These are phyloP conservation scores for Drosophila gunungcola DNA, from an alignment of 1,140 invertebrate genomes.

Conservation along the genomic window DNA sequence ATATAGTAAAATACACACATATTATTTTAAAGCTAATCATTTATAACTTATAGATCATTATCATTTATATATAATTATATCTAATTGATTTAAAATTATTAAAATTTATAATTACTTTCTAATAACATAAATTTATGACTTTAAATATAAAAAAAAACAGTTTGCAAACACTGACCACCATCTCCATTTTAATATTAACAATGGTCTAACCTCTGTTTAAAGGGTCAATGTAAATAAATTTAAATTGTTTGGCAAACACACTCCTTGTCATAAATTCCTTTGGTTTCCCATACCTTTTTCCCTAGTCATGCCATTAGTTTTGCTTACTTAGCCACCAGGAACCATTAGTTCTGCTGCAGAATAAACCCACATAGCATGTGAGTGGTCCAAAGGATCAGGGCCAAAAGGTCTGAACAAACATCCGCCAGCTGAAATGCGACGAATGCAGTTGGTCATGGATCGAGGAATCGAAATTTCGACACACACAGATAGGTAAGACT, in stretches of 20 bases:
- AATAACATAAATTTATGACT: too few relatives aligned
- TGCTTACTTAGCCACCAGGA: slow-evolving; percentile 35
- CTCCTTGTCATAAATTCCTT: slow-evolving; percentile 1
- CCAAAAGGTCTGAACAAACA: slow-evolving; percentile 23
- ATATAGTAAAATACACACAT: neutral
- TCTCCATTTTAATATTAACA: neutral
- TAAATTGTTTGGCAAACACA: slow-evolving; percentile 44
- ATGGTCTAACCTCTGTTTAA: neutral
- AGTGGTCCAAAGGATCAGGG: slow-evolving; percentile 32
- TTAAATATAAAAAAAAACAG: neutral
- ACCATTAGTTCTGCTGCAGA: slow-evolving; percentile 40
- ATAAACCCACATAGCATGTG: slow-evolving; percentile 10
- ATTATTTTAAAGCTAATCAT: too few relatives aligned
- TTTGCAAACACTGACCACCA: neutral
- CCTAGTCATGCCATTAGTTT: slow-evolving; percentile 32
- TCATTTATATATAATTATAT: too few relatives aligned
- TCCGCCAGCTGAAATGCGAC: slow-evolving; percentile 58
- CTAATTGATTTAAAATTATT: too few relatives aligned
- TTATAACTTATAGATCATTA: too few relatives aligned
- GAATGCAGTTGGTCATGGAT: slow-evolving; percentile 66
- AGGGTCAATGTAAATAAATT: slow-evolving; percentile 25
- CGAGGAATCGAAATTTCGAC: slow-evolving; percentile 13
- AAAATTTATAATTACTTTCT: too few relatives aligned
- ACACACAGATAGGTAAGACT: neutral
- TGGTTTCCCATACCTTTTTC: neutral